Evolutionary conservation across 2,888 invertebrate genomes (phyloP).

Genomic region (Miltochrista miniata): DNA sequence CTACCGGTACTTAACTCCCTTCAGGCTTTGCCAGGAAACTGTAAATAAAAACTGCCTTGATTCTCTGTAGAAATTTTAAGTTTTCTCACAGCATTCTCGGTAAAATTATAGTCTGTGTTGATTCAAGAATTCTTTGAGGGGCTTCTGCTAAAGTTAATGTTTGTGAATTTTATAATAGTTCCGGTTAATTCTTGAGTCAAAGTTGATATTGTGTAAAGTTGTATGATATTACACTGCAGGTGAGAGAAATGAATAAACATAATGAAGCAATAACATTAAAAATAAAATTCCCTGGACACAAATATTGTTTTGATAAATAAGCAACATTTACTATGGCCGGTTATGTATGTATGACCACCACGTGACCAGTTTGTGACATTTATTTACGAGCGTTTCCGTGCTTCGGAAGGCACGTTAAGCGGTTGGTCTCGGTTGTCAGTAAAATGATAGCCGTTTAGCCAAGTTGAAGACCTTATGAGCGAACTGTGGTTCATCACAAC

Average conservation of each 20-base stretch:
- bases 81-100: conserved; percentile 22
- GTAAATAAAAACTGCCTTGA: conserved; percentile 35
- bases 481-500: too few species aligned
- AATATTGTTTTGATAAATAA: too few species aligned
- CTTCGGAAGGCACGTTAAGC: too few species aligned
- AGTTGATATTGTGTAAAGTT: conserved; percentile 3
- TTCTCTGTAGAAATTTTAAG: conserved; percentile 29
- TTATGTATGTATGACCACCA: too few species aligned
- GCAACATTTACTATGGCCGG: too few species aligned
- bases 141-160: conserved; percentile 15
- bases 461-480: too few species aligned
- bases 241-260: not conserved
- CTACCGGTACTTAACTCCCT: conserved; percentile 14
- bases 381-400: too few species aligned
- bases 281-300: too few species aligned
- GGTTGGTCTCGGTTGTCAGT: too few species aligned
- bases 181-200: conserved; percentile 10
- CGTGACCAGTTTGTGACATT: too few species aligned
- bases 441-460: too few species aligned
- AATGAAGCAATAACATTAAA: too few species aligned
- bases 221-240: conserved; percentile 1
- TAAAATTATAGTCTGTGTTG: conserved; percentile 24
- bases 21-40: conserved; percentile 10
- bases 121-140: conserved; percentile 7
- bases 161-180: conserved; percentile 32